Evolutionary conservation across 2,113 vertebrate species (phyloP).

Genomic region (Macaca nemestrina): DNA sequence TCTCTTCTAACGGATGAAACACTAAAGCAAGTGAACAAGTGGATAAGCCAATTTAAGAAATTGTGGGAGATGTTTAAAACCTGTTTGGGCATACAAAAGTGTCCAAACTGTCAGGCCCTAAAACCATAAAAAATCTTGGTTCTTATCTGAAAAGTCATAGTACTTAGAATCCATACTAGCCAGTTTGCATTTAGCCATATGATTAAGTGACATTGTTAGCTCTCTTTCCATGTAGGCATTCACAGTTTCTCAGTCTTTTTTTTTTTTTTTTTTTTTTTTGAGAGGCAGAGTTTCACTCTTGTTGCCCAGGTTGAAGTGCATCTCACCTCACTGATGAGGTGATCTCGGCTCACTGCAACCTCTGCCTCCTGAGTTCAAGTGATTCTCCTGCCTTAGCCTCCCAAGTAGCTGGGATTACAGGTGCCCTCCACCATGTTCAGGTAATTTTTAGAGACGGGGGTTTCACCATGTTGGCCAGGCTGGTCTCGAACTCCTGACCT

Average conservation of each 20-base stretch:
- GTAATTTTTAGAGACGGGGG: too few species aligned
- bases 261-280: background rate
- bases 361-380: too few species aligned
- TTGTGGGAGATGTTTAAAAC: slow-evolving; percentile 47
- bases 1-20: slow-evolving; percentile 7
- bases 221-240: background rate
- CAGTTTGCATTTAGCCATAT: background rate
- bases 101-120: background rate
- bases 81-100: background rate
- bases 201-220: too few species aligned
- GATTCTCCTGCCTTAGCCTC: too few species aligned
- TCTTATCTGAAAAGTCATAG: background rate
- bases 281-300: too few species aligned
- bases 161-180: background rate
- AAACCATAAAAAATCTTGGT: background rate
- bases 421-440: too few species aligned
- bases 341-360: too few species aligned
- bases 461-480: too few species aligned
- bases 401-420: too few species aligned
- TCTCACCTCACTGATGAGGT: too few species aligned
- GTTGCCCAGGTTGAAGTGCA: too few species aligned
- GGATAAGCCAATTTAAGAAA: slow-evolving; percentile 61
- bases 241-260: background rate
- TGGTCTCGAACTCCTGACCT: too few species aligned
- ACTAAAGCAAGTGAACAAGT: slow-evolving; percentile 30